Conservation (phyloP, 2,888 invertebrate species). For the Lepidocyrtinus sp. region DNA sequence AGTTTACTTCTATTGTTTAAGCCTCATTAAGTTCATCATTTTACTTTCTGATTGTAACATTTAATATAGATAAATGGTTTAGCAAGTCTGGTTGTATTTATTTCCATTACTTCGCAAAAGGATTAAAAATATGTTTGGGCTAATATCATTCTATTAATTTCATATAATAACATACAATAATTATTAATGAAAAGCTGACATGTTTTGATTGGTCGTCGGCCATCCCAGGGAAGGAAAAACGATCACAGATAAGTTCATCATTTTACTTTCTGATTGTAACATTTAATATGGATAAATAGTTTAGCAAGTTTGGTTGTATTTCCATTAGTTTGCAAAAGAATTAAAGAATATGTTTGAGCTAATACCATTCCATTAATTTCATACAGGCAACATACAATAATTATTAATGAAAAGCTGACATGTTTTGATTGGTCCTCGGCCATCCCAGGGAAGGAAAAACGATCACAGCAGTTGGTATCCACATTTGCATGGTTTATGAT, state of each 20-base stretch:
- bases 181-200: background rate
- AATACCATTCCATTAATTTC: background rate
- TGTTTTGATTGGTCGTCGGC: background rate
- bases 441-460: slow-evolving; percentile 22
- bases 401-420: background rate
- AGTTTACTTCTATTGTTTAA: too few relatives aligned
- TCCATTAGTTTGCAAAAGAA: background rate
- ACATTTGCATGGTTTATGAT: background rate
- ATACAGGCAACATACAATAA: background rate
- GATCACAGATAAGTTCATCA: background rate
- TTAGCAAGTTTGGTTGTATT: background rate
- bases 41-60: background rate
- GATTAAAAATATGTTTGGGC: background rate
- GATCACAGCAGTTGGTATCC: slow-evolving; percentile 30
- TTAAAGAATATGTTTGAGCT: background rate
- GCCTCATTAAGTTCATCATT: background rate
- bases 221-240: background rate
- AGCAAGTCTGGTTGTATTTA: background rate
- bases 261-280: background rate
- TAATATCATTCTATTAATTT: background rate
- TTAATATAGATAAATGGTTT: background rate
- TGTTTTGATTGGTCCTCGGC: background rate
- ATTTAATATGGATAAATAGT: background rate
- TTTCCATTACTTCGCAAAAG: background rate
- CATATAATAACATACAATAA: background rate